Evolutionary conservation across 2,797 vertebrate genomes (phyloP).

Genomic region (Alfaro cultratus): DNA sequence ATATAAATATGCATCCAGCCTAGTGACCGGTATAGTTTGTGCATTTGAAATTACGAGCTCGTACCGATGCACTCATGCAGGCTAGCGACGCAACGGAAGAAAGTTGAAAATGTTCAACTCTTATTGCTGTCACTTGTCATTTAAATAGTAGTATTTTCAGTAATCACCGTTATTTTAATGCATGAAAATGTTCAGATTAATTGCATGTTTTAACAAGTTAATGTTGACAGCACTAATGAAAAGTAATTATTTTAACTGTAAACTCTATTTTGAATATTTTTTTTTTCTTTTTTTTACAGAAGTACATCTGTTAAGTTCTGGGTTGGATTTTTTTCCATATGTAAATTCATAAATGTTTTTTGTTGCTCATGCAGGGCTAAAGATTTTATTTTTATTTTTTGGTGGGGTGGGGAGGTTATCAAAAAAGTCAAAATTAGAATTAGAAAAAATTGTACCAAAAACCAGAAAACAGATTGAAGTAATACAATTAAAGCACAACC

Average conservation of each 20-base stretch:
- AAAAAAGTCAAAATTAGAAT: background rate
- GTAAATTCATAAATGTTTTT: background rate
- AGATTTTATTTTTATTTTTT: background rate
- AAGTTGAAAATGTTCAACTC: no score
- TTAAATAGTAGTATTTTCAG: no score
- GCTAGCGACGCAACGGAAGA: no score
- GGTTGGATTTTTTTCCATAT: background rate
- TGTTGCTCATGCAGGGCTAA: background rate
- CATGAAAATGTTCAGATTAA: no score
- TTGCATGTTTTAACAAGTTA: no score
- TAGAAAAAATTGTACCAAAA: background rate
- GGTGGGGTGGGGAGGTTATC: background rate
- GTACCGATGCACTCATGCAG: no score
- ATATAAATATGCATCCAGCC: no score
- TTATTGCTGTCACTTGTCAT: no score
- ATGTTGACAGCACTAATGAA: no score
- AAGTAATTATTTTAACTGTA: background rate
- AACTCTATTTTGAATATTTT: background rate
- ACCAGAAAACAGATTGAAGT: background rate
- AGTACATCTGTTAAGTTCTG: background rate
- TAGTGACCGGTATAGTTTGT: no score
- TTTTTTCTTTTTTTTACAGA: background rate
- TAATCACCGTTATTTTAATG: no score
- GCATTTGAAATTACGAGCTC: no score
- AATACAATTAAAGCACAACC: background rate